These are phyloP conservation scores for Teinopalpus imperialis DNA, from an alignment of 2,888 invertebrate species.

Conservation along the genomic window DNA sequence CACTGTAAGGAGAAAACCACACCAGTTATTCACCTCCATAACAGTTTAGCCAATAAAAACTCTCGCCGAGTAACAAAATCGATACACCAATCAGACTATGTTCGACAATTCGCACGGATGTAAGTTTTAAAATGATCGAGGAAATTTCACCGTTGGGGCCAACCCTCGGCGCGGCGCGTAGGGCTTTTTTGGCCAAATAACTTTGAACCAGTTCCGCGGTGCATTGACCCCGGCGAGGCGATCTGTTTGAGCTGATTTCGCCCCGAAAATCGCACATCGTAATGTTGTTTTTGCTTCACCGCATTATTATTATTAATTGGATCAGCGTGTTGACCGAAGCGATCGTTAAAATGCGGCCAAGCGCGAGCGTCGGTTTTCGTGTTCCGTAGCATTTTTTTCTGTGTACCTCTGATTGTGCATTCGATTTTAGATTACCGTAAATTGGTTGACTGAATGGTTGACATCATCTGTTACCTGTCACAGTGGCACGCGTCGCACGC, in stretches of 20 bases:
- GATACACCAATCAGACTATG: conserved; percentile 17
- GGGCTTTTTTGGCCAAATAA: conserved; percentile 72
- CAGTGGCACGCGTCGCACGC: no score
- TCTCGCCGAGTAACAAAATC: conserved; percentile 11
- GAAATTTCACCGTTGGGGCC: conserved; percentile 27
- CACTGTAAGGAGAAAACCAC: background rate
- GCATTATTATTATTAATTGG: conserved; percentile 79
- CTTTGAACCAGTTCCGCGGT: conserved; percentile 65
- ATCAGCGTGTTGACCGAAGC: conserved; percentile 61
- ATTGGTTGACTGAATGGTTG: no score
- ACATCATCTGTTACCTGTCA: no score
- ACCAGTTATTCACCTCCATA: conserved; percentile 7
- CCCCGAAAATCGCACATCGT: conserved; percentile 70
- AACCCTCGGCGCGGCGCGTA: conserved; percentile 38
- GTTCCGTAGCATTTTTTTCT: conserved; percentile 43
- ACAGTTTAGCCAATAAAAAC: no score
- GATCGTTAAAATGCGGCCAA: conserved; percentile 54
- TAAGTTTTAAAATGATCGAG: background rate
- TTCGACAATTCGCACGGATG: conserved; percentile 23
- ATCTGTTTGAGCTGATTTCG: conserved; percentile 72
- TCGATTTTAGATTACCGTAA: no score
- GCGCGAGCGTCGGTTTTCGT: conserved; percentile 31
- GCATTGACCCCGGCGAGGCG: conserved; percentile 54
- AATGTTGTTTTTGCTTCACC: conserved; percentile 65
- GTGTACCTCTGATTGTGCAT: no score